Conservation (phyloP, 2,113 vertebrate species). For the Sinocyclocheilus anophthalmus region DNA sequence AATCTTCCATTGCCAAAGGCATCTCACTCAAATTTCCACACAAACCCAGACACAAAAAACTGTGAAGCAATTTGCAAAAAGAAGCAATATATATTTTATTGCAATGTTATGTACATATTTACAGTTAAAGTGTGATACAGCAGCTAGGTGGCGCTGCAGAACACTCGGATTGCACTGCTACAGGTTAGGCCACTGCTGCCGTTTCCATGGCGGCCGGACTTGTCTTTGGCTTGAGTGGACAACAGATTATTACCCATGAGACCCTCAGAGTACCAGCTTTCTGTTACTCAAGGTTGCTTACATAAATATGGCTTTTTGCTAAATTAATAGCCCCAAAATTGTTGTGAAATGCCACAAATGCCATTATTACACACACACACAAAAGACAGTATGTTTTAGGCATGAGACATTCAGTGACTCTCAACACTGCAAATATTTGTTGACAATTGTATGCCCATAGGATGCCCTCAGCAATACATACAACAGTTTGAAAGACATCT, state of each 20-base stretch:
- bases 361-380: neutral
- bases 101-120: slow-evolving; percentile 71
- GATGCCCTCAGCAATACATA: neutral
- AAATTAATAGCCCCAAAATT: slow-evolving; percentile 4
- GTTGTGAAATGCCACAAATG: slow-evolving; percentile 10
- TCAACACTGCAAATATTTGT: neutral
- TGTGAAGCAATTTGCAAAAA: slow-evolving; percentile 43
- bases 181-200: slow-evolving; percentile 69
- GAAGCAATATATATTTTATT: slow-evolving; percentile 77
- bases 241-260: slow-evolving; percentile 32
- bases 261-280: slow-evolving; percentile 7
- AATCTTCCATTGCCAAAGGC: neutral
- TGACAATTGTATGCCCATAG: neutral
- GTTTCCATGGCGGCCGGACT: slow-evolving; percentile 65
- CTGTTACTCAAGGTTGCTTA: slow-evolving; percentile 14
- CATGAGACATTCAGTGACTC: neutral
- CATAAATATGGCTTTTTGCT: slow-evolving; percentile 36
- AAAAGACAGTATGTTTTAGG: neutral
- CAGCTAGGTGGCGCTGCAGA: slow-evolving; percentile 67
- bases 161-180: slow-evolving; percentile 74
- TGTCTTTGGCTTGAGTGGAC: slow-evolving; percentile 72
- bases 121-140: slow-evolving; percentile 72
- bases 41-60: neutral
- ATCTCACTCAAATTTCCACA: neutral
- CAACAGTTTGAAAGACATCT: slow-evolving; percentile 46